Percentiles rank a stretch among this genome's conserved stretches.
Evolutionary conservation across 2,888 invertebrate genomes (phyloP).

Genomic region (Stegana nigrithorax): DNA sequence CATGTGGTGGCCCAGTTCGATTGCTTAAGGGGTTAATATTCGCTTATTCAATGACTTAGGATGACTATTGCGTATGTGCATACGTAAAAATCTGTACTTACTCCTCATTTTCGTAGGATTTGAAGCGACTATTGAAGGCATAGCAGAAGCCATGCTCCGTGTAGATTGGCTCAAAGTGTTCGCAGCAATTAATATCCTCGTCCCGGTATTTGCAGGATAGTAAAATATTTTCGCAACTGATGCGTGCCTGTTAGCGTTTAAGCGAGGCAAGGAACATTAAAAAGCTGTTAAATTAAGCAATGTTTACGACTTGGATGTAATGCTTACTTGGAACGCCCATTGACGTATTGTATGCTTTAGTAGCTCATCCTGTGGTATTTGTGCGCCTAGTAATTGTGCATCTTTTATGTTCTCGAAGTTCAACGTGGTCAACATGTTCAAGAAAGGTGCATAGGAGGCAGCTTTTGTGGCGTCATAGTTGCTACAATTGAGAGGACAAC

Average conservation of each 20-base stretch:
- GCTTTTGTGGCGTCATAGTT: constrained; percentile 54
- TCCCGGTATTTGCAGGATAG: constrained; percentile 77
- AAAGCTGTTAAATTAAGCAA: not conserved
- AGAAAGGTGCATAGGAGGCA: constrained; percentile 55
- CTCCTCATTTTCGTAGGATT: constrained; percentile 58
- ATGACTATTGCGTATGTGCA: not conserved
- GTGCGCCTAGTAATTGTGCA: constrained; percentile 44
- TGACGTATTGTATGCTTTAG: constrained; percentile 52
- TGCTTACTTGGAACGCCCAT: constrained; percentile 56
- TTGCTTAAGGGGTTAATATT: no score
- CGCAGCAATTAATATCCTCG: constrained; percentile 76
- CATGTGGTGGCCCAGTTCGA: constrained; percentile 55
- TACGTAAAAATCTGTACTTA: constrained; percentile 52
- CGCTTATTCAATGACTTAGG: not conserved
- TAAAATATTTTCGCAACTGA: constrained; percentile 73
- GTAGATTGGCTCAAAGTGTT: constrained; percentile 76
- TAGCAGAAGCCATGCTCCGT: constrained; percentile 83
- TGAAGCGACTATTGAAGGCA: constrained; percentile 73
- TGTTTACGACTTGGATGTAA: no score
- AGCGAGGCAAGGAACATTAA: not conserved
- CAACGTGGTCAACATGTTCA: constrained; percentile 66
- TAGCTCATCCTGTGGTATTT: constrained; percentile 44
- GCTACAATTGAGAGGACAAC: constrained; percentile 28
- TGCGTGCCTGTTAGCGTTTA: constrained; percentile 25
- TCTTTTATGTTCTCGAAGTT: constrained; percentile 66